Evolutionary conservation across 1,140 invertebrate species (phyloP).

Genomic region (Sarcophaga bullata): DNA sequence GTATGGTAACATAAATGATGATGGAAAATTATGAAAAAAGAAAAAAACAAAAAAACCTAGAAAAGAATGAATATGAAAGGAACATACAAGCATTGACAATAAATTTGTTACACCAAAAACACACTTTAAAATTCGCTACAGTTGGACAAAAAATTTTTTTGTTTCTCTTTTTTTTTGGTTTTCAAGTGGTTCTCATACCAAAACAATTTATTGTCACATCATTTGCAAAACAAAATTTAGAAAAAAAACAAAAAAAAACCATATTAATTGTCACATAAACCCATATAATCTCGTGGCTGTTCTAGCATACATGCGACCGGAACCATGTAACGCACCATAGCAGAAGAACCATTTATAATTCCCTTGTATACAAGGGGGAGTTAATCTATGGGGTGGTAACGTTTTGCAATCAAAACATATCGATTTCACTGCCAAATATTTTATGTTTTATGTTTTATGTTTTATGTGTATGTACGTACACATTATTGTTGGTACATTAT

Average conservation of each 20-base stretch:
- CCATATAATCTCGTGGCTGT: conserved; percentile 32
- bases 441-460: too few relatives aligned
- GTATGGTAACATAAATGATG: background rate
- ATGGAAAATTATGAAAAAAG: background rate
- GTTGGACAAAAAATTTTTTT: background rate
- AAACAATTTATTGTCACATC: background rate
- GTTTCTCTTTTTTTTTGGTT: too few relatives aligned
- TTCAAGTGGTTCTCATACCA: conserved; percentile 32
- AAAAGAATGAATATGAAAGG: background rate
- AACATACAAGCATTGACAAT: background rate
- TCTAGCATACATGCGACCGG: conserved; percentile 16
- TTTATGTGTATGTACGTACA: conserved; percentile 3
- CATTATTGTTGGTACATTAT: background rate
- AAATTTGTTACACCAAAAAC: background rate
- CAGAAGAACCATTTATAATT: conserved; percentile 20
- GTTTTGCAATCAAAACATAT: conserved; percentile 30
- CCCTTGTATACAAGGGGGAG: background rate
- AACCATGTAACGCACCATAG: conserved; percentile 42
- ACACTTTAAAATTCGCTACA: conserved; percentile 27
- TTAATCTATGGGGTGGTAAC: conserved; percentile 44
- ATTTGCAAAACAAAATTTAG: background rate
- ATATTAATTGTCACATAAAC: conserved; percentile 44
- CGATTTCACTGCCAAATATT: too few relatives aligned
- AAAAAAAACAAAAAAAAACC: too few relatives aligned
- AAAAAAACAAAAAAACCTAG: too few relatives aligned